Conservation (phyloP, 1,140 invertebrate species). For the Teleogryllus occipitalis region DNA sequence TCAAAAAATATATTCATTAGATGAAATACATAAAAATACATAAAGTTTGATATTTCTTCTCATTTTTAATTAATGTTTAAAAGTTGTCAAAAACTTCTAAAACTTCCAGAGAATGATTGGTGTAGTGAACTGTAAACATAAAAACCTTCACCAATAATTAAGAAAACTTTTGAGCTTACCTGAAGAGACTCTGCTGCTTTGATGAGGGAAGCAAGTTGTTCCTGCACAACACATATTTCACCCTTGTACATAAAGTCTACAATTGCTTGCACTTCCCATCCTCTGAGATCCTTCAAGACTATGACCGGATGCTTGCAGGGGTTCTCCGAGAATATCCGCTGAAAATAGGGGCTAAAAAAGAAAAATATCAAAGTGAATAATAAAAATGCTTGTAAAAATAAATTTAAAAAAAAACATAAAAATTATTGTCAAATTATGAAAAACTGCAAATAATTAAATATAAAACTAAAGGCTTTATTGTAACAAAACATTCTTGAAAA, state of each 20-base stretch:
- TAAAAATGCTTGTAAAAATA: neutral
- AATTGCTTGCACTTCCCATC: conserved; percentile 77
- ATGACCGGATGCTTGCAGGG: conserved; percentile 91
- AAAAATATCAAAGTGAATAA: neutral
- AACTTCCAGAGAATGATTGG: too few species aligned
- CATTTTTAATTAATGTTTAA: too few species aligned
- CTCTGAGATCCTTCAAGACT: conserved; percentile 78
- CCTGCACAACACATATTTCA: conserved; percentile 76
- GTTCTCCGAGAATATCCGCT: conserved; percentile 78
- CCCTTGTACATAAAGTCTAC: conserved; percentile 90
- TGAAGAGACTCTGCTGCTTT: conserved; percentile 79
- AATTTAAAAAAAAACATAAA: neutral
- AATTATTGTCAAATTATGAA: neutral
- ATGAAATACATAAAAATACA: too few species aligned
- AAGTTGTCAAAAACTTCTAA: too few species aligned
- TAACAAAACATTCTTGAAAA: too few species aligned
- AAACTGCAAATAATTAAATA: too few species aligned
- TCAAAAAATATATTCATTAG: too few species aligned
- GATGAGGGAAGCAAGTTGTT: conserved; percentile 70
- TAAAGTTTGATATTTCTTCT: too few species aligned
- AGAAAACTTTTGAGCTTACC: conserved; percentile 29
- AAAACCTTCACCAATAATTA: too few species aligned
- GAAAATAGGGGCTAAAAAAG: conserved; percentile 70
- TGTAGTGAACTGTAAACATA: too few species aligned
- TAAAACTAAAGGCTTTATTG: too few species aligned